Evolutionary conservation across 2,888 invertebrate species (phyloP).

Genomic region (Melangyna quadrimaculata): DNA sequence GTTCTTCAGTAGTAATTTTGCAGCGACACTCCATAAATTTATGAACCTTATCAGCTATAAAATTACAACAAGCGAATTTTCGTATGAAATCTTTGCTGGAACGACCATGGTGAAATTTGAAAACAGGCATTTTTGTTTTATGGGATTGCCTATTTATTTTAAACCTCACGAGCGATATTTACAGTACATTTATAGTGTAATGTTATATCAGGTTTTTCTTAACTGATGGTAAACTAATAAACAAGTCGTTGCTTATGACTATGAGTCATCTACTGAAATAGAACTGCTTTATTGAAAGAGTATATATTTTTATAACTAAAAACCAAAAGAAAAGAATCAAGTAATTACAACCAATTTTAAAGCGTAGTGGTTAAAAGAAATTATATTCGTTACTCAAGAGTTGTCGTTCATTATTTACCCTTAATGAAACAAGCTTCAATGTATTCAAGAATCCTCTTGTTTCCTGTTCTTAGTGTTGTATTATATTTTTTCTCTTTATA

Average conservation of each 20-base stretch:
- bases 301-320: no score
- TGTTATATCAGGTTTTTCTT: slow-evolving; percentile 22
- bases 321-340: no score
- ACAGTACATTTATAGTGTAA: slow-evolving; percentile 51
- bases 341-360: no score
- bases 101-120: slow-evolving; percentile 32
- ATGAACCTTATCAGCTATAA: slow-evolving; percentile 63
- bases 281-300: neutral
- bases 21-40: slow-evolving; percentile 61
- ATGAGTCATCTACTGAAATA: neutral
- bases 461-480: no score
- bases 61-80: slow-evolving; percentile 44
- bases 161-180: slow-evolving; percentile 37
- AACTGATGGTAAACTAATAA: slow-evolving; percentile 3
- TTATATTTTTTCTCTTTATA: no score
- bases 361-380: no score
- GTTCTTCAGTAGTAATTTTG: slow-evolving; percentile 38
- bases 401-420: no score
- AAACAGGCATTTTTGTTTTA: slow-evolving; percentile 52
- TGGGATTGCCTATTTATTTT: slow-evolving; percentile 32
- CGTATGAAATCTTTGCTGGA: neutral
- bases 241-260: neutral
- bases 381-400: no score
- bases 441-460: no score
- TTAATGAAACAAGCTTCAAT: no score